Evolutionary conservation across 2,113 vertebrate species (phyloP).

Genomic region (Jacana jacana): DNA sequence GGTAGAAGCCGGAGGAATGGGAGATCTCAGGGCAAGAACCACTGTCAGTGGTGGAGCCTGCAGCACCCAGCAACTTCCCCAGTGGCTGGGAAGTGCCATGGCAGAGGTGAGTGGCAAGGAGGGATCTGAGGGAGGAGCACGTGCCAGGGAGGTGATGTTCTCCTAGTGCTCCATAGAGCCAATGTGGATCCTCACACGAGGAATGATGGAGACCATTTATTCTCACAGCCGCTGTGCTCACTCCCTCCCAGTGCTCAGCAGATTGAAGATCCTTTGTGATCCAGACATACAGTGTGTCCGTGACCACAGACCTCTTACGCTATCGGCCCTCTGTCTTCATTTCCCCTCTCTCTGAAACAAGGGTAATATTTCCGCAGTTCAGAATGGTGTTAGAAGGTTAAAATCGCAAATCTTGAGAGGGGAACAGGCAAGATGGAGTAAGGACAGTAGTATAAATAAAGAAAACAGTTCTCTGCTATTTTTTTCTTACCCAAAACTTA

Average conservation of each 20-base stretch:
- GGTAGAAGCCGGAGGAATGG: accelerated
- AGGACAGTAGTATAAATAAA: slow-evolving; percentile 31
- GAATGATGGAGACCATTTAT: neutral
- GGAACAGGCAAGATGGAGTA: neutral
- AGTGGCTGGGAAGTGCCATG: accelerated
- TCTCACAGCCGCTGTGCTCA: accelerated
- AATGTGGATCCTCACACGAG: accelerated
- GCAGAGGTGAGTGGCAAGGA: neutral
- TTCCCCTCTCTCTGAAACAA: neutral
- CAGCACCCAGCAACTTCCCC: neutral
- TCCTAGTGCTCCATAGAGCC: accelerated
- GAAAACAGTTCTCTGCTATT: neutral
- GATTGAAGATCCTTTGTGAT: neutral
- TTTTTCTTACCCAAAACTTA: neutral
- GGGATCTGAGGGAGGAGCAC: neutral
- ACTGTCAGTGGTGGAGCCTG: accelerated
- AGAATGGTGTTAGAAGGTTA: slow-evolving; percentile 9
- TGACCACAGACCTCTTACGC: neutral
- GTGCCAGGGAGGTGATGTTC: accelerated
- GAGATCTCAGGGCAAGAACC: neutral
- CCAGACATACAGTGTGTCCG: neutral
- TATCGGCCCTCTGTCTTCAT: neutral
- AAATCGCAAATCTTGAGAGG: slow-evolving; percentile 11
- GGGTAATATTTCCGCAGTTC: neutral
- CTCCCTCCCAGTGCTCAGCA: neutral